Base-by-base conservation (phyloP, 1,140 invertebrate genomes). In the Phymorhynchus buccinoides region DNA sequence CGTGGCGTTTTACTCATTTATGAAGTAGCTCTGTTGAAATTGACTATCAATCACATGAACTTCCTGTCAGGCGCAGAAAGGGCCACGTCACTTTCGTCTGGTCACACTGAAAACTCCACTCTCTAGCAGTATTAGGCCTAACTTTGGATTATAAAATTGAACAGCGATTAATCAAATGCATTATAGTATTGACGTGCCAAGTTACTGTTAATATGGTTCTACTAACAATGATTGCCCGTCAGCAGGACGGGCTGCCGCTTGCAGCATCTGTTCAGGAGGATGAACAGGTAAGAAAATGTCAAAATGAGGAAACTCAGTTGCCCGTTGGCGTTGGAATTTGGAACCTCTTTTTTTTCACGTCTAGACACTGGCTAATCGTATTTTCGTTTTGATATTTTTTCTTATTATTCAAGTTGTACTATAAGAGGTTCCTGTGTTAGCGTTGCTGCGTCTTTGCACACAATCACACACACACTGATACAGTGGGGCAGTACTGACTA, bases 231-330 rank as follows among this genome's bases (percentile, higher is more conserved):
- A 99, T 99, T 91, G 98, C 97, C 9, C 95, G 98, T 87, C 95
- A 99, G 87, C 95, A 96, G 85, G 98, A 99, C 94, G 98, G 98
- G 12, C 95, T 99, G 85, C 98, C 98, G 73, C 93, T 99, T 87
- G 97, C 98, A 44, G 98, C 98, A 62, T 98, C 97, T 56, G 97
- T 99, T 95, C 98, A 99, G 94, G 98, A 99, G 91, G 98, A 99
- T 92, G 98, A 99, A 94, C 97, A 99, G 96, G 98, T 99, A n/a
- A n/a, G n/a, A n/a, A n/a, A n/a, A n/a, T n/a, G n/a, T n/a, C n/a
- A n/a, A n/a, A n/a, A n/a, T n/a, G n/a, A n/a, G n/a, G n/a, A n/a
- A n/a, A n/a, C n/a, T n/a, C n/a, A n/a, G n/a, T n/a, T n/a, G n/a
- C n/a, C n/a, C n/a, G n/a, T n/a, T n/a, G n/a, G n/a, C n/a, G n/a